Percentiles rank a stretch among this genome's conserved stretches.
phyloP scores from a whole-genome alignment of 2,888 invertebrate genomes.

The Eristalis intricaria region DNA sequence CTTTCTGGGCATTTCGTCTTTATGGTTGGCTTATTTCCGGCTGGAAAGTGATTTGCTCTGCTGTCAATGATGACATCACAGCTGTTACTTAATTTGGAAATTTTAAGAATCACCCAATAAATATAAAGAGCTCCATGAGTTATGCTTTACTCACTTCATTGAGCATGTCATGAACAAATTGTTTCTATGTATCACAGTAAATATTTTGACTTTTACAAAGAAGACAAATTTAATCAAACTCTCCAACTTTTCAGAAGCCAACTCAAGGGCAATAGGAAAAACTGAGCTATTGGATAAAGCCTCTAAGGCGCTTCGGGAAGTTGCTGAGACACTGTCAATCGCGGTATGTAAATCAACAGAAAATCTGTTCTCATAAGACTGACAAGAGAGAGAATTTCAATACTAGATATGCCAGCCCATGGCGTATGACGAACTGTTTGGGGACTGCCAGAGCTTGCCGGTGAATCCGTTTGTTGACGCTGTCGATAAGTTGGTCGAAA shows the following conservation, averaged over 20 bases:
- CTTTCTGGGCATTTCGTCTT: no score
- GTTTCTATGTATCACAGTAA: no score
- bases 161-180: no score
- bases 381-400: background rate
- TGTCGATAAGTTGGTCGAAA: conserved; percentile 29
- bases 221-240: background rate
- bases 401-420: conserved; percentile 41
- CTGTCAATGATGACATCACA: no score
- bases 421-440: conserved; percentile 45
- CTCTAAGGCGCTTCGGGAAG: conserved; percentile 37
- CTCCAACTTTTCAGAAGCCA: conserved; percentile 26
- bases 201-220: background rate
- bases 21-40: no score
- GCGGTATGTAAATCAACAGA: conserved; percentile 19
- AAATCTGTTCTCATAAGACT: background rate
- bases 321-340: conserved; percentile 38
- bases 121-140: no score
- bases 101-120: no score
- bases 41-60: no score
- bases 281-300: conserved; percentile 45
- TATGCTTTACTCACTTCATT: no score
- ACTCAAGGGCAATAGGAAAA: conserved; percentile 27
- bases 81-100: no score
- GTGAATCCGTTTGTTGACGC: conserved; percentile 57
- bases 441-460: background rate